Conservation (phyloP, 2,797 vertebrate species). For the Cyclopterus lumpus region DNA sequence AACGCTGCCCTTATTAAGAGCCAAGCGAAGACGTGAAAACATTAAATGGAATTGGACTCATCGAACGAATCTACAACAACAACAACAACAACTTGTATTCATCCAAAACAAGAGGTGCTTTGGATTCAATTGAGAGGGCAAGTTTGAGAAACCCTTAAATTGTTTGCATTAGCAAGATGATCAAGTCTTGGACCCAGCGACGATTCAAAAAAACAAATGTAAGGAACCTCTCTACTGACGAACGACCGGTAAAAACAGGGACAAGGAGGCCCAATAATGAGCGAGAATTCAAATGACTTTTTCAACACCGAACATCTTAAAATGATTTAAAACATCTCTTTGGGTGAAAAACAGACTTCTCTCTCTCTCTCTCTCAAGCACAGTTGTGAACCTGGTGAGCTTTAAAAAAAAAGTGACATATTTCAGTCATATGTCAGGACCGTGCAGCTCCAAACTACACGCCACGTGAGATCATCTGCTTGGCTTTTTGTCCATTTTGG, state of each 20-base stretch:
- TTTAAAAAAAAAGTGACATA: too few species aligned
- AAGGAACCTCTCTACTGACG: background rate
- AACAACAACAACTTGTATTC: background rate
- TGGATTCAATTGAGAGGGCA: background rate
- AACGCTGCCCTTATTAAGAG: background rate
- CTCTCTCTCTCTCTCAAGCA: background rate
- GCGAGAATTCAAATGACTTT: background rate
- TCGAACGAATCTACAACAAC: background rate
- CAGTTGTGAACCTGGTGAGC: background rate
- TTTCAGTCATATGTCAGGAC: constrained; percentile 18
- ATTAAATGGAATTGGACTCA: background rate
- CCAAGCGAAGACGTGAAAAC: background rate
- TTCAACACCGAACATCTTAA: background rate
- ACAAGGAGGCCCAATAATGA: background rate
- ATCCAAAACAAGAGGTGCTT: background rate
- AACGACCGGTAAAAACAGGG: background rate
- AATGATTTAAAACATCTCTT: background rate
- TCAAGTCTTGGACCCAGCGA: background rate
- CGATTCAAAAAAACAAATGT: background rate
- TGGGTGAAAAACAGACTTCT: background rate
- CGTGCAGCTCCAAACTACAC: background rate
- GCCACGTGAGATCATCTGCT: background rate
- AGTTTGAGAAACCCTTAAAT: background rate
- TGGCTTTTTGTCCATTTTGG: too few species aligned
- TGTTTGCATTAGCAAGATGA: background rate